phyloP scores from a whole-genome alignment of 1,140 invertebrate genomes.

The Drepana arcuata region DNA sequence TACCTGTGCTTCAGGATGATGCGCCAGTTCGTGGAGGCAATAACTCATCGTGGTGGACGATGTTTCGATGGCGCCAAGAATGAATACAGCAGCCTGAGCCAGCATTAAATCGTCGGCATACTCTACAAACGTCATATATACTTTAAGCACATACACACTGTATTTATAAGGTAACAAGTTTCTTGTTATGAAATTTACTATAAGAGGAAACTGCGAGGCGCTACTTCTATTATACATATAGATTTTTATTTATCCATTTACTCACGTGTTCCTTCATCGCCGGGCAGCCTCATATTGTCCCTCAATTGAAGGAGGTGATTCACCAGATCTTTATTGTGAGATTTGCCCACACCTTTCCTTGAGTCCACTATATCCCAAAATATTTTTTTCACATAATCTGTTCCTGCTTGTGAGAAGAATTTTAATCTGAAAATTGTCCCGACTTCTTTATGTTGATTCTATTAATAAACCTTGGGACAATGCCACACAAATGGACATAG shows the following conservation, averaged over 20 bases:
- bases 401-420: conserved; percentile 64
- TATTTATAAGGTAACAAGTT: too few relatives aligned
- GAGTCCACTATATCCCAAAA: conserved; percentile 68
- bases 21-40: conserved; percentile 77
- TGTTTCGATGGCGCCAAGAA: conserved; percentile 84
- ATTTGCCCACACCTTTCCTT: conserved; percentile 50
- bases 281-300: conserved; percentile 65
- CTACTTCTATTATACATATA: too few relatives aligned
- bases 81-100: conserved; percentile 80
- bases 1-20: conserved; percentile 78
- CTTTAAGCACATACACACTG: too few relatives aligned
- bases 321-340: conserved; percentile 70
- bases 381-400: conserved; percentile 68
- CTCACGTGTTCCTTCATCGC: conserved; percentile 37
- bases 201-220: too few relatives aligned
- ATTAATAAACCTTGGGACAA: too few relatives aligned
- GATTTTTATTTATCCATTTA: too few relatives aligned
- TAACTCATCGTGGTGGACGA: conserved; percentile 80
- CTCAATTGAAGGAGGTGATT: conserved; percentile 72
- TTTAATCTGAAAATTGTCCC: conserved; percentile 54
- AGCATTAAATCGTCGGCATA: conserved; percentile 74
- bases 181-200: too few relatives aligned
- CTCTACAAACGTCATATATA: conserved; percentile 52
- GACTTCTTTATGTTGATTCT: too few relatives aligned
- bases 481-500: too few relatives aligned